phyloP scores from a whole-genome alignment of 2,113 vertebrate genomes.

The Camelus dromedarius region DNA sequence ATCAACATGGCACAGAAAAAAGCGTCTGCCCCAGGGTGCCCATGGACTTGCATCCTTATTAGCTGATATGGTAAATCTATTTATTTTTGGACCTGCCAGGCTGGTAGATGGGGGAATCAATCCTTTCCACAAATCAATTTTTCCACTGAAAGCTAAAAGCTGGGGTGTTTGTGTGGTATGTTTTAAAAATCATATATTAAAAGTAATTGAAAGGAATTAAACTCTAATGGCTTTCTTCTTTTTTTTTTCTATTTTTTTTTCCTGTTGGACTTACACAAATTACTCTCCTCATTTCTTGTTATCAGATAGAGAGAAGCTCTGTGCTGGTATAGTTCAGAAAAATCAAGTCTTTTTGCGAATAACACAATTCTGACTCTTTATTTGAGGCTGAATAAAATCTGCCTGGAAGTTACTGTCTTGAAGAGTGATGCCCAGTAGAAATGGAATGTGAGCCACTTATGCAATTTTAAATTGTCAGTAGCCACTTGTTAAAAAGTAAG shows the following conservation, averaged over 20 bases:
- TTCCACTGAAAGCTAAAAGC: slow-evolving; percentile 41
- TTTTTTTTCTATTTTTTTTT: not conserved
- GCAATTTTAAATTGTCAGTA: not conserved
- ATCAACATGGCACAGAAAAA: slow-evolving; percentile 54
- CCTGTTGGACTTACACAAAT: not conserved
- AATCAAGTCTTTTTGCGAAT: not conserved
- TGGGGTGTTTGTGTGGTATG: not conserved
- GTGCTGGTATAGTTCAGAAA: not conserved
- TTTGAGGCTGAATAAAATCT: slow-evolving; percentile 2
- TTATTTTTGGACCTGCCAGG: slow-evolving; percentile 38
- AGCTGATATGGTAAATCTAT: slow-evolving; percentile 72
- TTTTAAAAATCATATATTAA: slow-evolving; percentile 55
- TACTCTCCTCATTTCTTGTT: not conserved
- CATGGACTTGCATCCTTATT: slow-evolving; percentile 76
- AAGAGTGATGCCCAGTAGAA: not conserved
- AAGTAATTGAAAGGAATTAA: slow-evolving; percentile 66
- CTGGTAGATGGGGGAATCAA: slow-evolving; percentile 22
- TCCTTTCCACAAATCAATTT: slow-evolving; percentile 46
- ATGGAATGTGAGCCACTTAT: not conserved
- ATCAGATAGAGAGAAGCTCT: not conserved
- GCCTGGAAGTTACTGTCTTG: not conserved
- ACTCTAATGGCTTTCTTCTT: not conserved
- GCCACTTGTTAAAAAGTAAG: not conserved
- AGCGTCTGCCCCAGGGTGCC: slow-evolving; percentile 45
- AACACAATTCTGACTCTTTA: slow-evolving; percentile 31